Conservation (phyloP, 2,113 vertebrate species). For the Redunca redunca region DNA sequence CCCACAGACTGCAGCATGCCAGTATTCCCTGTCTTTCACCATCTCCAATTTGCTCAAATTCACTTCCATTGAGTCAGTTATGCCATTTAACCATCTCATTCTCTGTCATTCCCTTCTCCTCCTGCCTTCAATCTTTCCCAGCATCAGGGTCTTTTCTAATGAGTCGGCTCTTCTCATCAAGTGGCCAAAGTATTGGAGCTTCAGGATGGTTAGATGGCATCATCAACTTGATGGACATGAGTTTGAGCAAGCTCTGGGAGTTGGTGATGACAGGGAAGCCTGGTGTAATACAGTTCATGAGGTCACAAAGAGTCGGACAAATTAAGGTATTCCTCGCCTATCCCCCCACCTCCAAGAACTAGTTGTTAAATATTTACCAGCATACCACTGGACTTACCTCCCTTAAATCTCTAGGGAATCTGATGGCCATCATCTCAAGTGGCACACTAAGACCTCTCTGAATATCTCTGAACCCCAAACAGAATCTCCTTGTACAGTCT, state of each 20-base stretch:
- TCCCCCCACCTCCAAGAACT: background rate
- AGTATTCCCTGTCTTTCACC: background rate
- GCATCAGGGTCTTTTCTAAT: background rate
- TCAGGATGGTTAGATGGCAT: background rate
- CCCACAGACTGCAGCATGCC: background rate
- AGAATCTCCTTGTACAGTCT: background rate
- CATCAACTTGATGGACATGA: too few relatives aligned
- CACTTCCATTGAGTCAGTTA: background rate
- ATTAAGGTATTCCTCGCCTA: background rate
- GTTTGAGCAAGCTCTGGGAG: too few relatives aligned
- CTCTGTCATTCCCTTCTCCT: background rate
- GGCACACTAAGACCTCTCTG: background rate
- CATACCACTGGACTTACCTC: conserved; percentile 2
- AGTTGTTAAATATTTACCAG: conserved; percentile 47
- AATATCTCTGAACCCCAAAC: background rate
- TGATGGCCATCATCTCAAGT: conserved; percentile 25
- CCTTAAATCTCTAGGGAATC: conserved; percentile 4
- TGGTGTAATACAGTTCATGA: too few relatives aligned
- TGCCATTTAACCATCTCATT: background rate
- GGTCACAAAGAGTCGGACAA: background rate
- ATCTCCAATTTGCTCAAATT: background rate
- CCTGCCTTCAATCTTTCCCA: background rate
- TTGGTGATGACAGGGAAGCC: too few relatives aligned
- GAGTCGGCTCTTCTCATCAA: background rate
- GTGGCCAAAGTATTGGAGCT: background rate